Percentiles rank a stretch among this genome's conserved stretches.
These are phyloP conservation scores for Ptychadena robeensis DNA, from an alignment of 2,797 vertebrate species.

Conservation along the genomic window DNA sequence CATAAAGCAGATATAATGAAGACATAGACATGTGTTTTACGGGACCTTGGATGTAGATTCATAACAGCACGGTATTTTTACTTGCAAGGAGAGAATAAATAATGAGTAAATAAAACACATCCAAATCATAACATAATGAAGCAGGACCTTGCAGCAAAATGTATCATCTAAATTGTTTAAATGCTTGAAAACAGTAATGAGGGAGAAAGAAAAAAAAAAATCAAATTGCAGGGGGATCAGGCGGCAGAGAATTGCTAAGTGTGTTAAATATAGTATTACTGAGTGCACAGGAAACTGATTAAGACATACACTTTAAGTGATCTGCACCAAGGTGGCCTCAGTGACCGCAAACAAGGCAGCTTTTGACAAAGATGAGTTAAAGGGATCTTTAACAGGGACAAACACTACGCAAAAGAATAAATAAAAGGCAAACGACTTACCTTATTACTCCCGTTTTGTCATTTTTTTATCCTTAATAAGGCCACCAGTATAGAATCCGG, in stretches of 20 bases:
- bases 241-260: conserved; percentile 73
- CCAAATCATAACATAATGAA: not conserved
- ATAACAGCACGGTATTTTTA: not conserved
- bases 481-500: conserved; percentile 80
- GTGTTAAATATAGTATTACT: conserved; percentile 79
- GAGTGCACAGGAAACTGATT: conserved; percentile 81
- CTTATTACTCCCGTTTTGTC: conserved; percentile 79
- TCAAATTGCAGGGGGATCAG: conserved; percentile 64
- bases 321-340: conserved; percentile 82
- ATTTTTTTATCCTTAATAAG: conserved; percentile 81
- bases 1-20: conserved; percentile 59
- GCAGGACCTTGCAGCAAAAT: not conserved
- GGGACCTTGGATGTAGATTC: not conserved
- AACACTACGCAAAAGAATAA: conserved; percentile 72
- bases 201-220: not conserved
- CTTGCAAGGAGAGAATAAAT: not conserved
- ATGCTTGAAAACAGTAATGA: not conserved
- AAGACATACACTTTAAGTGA: conserved; percentile 83
- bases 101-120: not conserved
- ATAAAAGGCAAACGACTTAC: conserved; percentile 78
- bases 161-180: conserved; percentile 14
- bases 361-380: conserved; percentile 83
- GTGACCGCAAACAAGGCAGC: conserved; percentile 81
- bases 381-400: conserved; percentile 78
- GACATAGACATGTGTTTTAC: conserved; percentile 38